Base-by-base conservation (phyloP, 2,888 invertebrate species). In the Pollenia angustigena region DNA sequence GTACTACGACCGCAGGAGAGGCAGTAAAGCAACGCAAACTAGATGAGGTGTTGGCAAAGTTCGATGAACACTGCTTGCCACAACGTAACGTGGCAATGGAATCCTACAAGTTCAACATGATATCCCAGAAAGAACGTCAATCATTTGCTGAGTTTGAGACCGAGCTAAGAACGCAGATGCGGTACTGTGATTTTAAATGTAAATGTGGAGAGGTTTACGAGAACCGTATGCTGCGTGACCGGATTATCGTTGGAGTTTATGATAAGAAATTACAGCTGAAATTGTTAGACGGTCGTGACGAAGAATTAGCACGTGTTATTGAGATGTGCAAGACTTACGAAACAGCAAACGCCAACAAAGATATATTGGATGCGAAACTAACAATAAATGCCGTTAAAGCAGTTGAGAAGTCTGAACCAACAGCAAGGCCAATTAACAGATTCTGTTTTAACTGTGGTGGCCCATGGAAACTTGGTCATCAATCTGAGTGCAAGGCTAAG, bases 101-200 rank as follows among this genome's bases (percentile, higher is more conserved):
- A 23, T 54, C 83, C n/a, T 88, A 68, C 62, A 89, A 89, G 76
- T 89, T 88, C 32, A 87, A 88, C 54, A 80, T 46, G 9, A 85
- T 88, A 12, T 18, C 71, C 14, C 89, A 89, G 84, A 87, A 85
- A 74, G 88, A 88, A 74, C 42, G 72, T 10, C 88, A 88, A 66
- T 1, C 81, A 52, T 88, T 89, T 68, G 56, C 9, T 8, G 88
- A 87, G 23, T 88, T 88, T 69, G 74, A 85, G 72, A 88, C 88
- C 0, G 88, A 88, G 72, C 52, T 88, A 11, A 85, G 88, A 12
- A 88, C 44, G 44, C 87, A 87, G 75, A 50, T 85, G 14, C 71
- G 60, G 8, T 74, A 66, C 56, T 89, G 82, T 83, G 88, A 87
- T n/a, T 88, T 85, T 44, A 60, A 76, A 46, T 89, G 88, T 56